Evolutionary conservation across 92 coral and sea anemone species (phyloP).

Genomic region (Epizoanthus stellaris): DNA sequence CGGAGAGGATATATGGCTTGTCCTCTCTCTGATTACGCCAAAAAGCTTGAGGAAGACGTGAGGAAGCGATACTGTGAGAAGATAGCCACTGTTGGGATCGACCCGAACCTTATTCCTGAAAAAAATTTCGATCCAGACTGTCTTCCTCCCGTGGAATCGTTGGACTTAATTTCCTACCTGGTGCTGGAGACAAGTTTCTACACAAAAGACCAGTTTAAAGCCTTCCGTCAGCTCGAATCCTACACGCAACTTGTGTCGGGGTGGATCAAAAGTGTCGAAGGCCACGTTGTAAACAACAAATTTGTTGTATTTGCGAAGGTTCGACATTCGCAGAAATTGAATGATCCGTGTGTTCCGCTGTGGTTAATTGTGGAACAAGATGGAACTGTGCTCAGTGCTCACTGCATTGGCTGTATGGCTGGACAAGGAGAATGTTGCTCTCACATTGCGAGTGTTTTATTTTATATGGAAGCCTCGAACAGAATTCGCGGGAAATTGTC

Average conservation of each 20-base stretch:
- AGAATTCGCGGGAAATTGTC: constrained; percentile 47
- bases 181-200: constrained; percentile 66
- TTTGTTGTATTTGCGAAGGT: constrained; percentile 61
- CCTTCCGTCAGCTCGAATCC: constrained; percentile 54
- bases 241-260: constrained; percentile 65
- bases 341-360: constrained; percentile 48
- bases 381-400: constrained; percentile 62
- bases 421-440: constrained; percentile 72
- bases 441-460: constrained; percentile 26
- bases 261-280: constrained; percentile 55
- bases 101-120: constrained; percentile 47
- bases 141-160: constrained; percentile 46
- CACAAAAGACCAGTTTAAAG: constrained; percentile 64
- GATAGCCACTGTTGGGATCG: constrained; percentile 35
- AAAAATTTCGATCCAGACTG: constrained; percentile 27
- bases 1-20: too few species aligned
- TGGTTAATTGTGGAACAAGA: constrained; percentile 59
- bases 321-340: constrained; percentile 61
- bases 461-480: constrained; percentile 27
- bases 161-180: constrained; percentile 45
- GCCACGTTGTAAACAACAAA: constrained; percentile 48
- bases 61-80: constrained; percentile 37
- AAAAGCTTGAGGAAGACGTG: constrained; percentile 12
- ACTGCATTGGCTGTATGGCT: constrained; percentile 63
- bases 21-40: constrained; percentile 30